A percentile compares a stretch with the other conserved stretches of the same genome.
These are phyloP conservation scores for Silvanus unidentatus DNA, from an alignment of 2,888 invertebrate species.

Conservation along the genomic window DNA sequence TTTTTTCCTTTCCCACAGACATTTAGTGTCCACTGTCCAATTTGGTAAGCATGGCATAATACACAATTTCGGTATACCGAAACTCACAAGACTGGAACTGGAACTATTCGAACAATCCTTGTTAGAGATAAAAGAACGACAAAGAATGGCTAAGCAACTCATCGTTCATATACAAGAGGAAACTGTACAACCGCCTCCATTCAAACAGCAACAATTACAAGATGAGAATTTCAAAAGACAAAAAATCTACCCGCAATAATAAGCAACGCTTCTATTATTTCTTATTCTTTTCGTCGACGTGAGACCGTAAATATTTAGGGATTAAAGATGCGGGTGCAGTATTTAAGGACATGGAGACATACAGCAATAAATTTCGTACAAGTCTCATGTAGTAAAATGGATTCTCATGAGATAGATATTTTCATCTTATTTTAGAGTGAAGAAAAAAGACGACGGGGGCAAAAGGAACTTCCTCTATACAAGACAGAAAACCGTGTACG, in stretches of 20 bases:
- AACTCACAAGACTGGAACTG: slow-evolving; percentile 46
- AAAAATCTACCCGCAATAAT: neutral
- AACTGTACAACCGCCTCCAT: slow-evolving; percentile 23
- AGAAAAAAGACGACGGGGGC: too few species aligned
- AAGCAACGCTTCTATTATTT: neutral
- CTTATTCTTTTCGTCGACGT: neutral
- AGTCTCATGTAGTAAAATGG: slow-evolving; percentile 4
- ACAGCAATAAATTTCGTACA: neutral
- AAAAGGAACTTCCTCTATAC: too few species aligned
- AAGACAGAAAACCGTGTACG: neutral
- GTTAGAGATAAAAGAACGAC: slow-evolving; percentile 37
- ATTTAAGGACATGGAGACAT: too few species aligned
- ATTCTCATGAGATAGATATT: slow-evolving; percentile 11
- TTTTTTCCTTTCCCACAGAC: too few species aligned
- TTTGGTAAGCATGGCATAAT: slow-evolving; percentile 48
- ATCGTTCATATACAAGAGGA: slow-evolving; percentile 11
- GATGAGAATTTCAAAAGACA: slow-evolving; percentile 7
- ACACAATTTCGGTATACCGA: slow-evolving; percentile 49
- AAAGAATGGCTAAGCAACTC: slow-evolving; percentile 31
- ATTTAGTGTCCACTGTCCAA: slow-evolving; percentile 44
- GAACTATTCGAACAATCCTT: slow-evolving; percentile 43
- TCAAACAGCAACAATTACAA: slow-evolving; percentile 23
- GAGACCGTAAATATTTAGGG: neutral
- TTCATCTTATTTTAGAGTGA: slow-evolving; percentile 1
- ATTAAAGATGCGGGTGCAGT: too few species aligned